Evolutionary conservation across 2,888 invertebrate species (phyloP).

Genomic region (Alitta virens): DNA sequence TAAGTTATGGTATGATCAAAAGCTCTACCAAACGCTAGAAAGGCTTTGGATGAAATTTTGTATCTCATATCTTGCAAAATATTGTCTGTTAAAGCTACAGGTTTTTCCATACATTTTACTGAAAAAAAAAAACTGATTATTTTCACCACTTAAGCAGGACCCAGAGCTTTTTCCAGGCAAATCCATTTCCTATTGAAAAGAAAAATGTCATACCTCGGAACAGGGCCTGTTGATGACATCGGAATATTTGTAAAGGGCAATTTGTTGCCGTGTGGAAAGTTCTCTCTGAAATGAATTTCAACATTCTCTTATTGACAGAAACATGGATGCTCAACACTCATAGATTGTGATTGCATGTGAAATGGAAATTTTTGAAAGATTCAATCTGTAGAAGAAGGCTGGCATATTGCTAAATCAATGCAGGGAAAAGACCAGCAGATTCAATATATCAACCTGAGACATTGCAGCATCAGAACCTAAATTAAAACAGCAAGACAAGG

Average conservation of each 20-base stretch:
- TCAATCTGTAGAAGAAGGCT: too few relatives aligned
- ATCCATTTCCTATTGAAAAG: neutral
- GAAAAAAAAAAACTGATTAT: too few relatives aligned
- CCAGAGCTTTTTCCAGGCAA: too few relatives aligned
- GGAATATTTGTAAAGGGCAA: slow-evolving; percentile 50
- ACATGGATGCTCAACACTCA: neutral
- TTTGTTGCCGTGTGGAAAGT: slow-evolving; percentile 49
- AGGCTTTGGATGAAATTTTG: too few relatives aligned
- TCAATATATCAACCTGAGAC: neutral
- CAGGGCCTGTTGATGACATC: slow-evolving; percentile 44
- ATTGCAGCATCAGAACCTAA: neutral
- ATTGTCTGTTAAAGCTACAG: too few relatives aligned
- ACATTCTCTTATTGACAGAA: neutral
- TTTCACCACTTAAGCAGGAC: too few relatives aligned
- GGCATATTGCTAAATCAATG: too few relatives aligned
- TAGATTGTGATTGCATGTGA: too few relatives aligned
- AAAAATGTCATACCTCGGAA: slow-evolving; percentile 39
- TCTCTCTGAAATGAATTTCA: slow-evolving; percentile 38
- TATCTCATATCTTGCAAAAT: too few relatives aligned
- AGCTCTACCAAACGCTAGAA: too few relatives aligned
- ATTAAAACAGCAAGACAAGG: neutral
- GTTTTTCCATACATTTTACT: too few relatives aligned
- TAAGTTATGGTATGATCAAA: neutral
- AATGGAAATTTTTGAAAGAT: neutral
- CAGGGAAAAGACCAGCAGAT: too few relatives aligned